Percentiles rank a stretch among this genome's conserved stretches.
phyloP scores from a whole-genome alignment of 2,888 invertebrate species.

The Fragum whitleyi region DNA sequence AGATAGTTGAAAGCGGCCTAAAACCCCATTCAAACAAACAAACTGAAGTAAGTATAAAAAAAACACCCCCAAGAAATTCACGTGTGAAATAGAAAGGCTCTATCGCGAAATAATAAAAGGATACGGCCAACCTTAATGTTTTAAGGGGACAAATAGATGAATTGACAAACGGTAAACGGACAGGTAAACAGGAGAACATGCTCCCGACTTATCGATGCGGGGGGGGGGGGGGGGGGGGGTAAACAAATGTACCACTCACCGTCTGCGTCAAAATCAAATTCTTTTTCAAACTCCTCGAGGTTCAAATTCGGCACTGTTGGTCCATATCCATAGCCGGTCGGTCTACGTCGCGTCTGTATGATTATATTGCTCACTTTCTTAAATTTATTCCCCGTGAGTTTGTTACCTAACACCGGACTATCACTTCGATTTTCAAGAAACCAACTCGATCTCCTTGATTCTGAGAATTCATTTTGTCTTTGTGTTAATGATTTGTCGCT shows the following conservation, averaged over 20 bases:
- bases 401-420: background rate
- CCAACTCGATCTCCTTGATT: background rate
- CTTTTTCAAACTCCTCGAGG: conserved; percentile 19
- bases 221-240: too few relatives aligned
- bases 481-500: background rate
- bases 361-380: conserved; percentile 23
- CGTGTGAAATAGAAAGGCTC: too few relatives aligned
- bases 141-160: too few relatives aligned
- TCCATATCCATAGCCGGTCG: conserved; percentile 19
- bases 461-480: background rate
- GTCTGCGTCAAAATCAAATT: conserved; percentile 32
- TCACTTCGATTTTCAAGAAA: conserved; percentile 6
- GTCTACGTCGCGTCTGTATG: conserved; percentile 6
- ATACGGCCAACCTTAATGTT: too few relatives aligned
- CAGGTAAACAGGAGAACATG: too few relatives aligned
- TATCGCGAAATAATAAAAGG: too few relatives aligned
- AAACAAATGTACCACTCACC: conserved; percentile 11
- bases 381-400: conserved; percentile 11
- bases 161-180: too few relatives aligned
- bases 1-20: too few relatives aligned
- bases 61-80: too few relatives aligned
- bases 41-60: too few relatives aligned
- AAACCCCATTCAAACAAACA: too few relatives aligned
- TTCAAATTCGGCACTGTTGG: background rate
- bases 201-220: too few relatives aligned